Evolutionary conservation across 2,113 vertebrate genomes (phyloP).

Genomic region (Maccullochella peelii): DNA sequence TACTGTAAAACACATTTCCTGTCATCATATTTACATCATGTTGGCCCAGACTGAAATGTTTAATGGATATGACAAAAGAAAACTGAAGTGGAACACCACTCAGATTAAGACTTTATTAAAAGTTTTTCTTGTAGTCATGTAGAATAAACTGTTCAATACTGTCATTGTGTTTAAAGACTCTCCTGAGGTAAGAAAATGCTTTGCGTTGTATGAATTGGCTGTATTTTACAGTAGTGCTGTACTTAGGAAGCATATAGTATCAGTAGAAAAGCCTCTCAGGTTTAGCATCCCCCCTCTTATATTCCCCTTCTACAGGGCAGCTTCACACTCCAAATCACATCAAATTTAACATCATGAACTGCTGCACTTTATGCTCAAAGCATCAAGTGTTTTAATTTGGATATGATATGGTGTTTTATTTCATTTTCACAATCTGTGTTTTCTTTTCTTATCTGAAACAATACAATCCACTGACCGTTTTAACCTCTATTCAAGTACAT

Average conservation of each 20-base stretch:
- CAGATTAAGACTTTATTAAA: background rate
- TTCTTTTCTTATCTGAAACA: background rate
- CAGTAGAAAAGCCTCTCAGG: background rate
- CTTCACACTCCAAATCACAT: background rate
- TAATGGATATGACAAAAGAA: constrained; percentile 11
- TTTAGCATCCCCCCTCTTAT: background rate
- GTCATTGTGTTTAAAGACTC: background rate
- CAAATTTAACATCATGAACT: background rate
- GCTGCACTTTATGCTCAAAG: background rate
- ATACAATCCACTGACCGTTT: background rate
- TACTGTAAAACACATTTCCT: constrained; percentile 1
- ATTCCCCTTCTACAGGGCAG: background rate
- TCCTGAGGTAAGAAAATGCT: background rate
- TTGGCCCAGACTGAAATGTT: background rate
- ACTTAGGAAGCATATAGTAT: background rate
- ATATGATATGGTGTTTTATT: background rate
- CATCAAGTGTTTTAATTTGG: too few relatives aligned
- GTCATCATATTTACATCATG: background rate
- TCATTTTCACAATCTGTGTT: background rate
- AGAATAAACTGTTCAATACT: background rate
- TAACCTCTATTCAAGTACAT: background rate
- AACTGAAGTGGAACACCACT: constrained; percentile 9
- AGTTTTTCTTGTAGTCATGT: background rate
- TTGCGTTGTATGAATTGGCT: constrained; percentile 5
- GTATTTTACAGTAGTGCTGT: background rate